phyloP scores from a whole-genome alignment of 2,888 invertebrate genomes.

The Acronicta leporina region DNA sequence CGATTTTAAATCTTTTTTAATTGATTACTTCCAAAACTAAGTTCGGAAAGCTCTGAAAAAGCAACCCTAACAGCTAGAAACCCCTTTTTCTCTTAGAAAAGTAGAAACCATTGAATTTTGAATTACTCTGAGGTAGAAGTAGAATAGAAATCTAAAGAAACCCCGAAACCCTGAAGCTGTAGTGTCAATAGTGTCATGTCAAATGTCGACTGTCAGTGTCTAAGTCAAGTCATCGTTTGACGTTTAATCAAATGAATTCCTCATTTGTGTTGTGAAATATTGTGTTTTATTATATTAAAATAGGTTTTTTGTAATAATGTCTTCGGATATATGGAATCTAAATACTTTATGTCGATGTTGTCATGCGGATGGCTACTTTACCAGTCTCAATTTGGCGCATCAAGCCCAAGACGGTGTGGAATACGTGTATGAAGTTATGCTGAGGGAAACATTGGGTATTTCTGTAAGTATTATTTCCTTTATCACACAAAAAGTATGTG shows the following conservation, averaged over 20 bases:
- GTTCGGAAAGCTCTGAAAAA: no score
- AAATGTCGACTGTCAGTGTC: background rate
- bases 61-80: no score
- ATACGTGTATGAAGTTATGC: conserved; percentile 65
- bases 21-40: no score
- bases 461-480: conserved; percentile 64
- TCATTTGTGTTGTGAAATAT: background rate
- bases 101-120: no score
- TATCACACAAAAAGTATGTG: no score
- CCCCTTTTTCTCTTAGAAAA: no score
- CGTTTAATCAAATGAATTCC: no score
- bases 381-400: conserved; percentile 62
- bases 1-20: no score
- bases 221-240: background rate
- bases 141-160: no score
- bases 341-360: conserved; percentile 79
- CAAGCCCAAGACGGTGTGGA: conserved; percentile 60
- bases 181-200: no score
- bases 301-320: conserved; percentile 56
- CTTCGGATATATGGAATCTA: conserved; percentile 60
- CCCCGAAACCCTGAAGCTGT: no score
- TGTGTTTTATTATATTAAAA: background rate
- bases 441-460: conserved; percentile 71
- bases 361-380: conserved; percentile 71
- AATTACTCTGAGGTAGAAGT: no score